Evolutionary conservation across 2,888 invertebrate species (phyloP).

Genomic region (Drosophila barbarae): DNA sequence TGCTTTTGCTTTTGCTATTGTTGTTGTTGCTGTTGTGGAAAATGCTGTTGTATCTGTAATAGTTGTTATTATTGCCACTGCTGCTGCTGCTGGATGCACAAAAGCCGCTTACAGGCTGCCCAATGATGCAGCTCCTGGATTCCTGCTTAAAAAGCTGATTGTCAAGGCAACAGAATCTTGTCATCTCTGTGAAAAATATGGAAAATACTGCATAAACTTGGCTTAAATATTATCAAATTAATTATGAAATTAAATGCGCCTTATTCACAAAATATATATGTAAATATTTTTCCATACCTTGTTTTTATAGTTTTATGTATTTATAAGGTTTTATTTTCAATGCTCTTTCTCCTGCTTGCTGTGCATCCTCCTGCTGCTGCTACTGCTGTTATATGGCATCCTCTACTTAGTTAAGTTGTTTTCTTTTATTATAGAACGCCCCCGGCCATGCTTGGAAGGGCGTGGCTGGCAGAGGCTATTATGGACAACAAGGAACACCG

Average conservation of each 20-base stretch:
- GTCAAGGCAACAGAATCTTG: conserved; percentile 49
- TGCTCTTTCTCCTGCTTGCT: background rate
- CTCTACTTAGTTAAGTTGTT: conserved; percentile 70
- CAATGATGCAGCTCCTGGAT: conserved; percentile 13
- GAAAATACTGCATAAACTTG: background rate
- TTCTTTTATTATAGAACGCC: conserved; percentile 62
- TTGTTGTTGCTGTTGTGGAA: conserved; percentile 1
- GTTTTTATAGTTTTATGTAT: background rate
- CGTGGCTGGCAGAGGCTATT: conserved; percentile 53
- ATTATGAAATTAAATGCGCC: background rate
- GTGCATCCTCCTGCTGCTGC: conserved; percentile 24
- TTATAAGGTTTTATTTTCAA: background rate
- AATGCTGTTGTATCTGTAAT: conserved; percentile 4
- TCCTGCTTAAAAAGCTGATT: conserved; percentile 30
- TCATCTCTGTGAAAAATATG: background rate
- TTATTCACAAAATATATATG: background rate
- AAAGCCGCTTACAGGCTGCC: conserved; percentile 62
- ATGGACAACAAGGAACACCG: conserved; percentile 59
- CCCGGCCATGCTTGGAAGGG: conserved; percentile 35
- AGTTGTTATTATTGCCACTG: conserved; percentile 9
- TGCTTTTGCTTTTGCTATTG: background rate
- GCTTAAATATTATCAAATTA: background rate
- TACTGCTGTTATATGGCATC: conserved; percentile 23
- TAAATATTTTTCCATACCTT: background rate
- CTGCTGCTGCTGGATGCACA: conserved; percentile 42